A percentile compares a stretch with the other conserved stretches of the same genome.
These are phyloP conservation scores for Dryobota labecula DNA, from an alignment of 2,888 invertebrate species.

Conservation along the genomic window DNA sequence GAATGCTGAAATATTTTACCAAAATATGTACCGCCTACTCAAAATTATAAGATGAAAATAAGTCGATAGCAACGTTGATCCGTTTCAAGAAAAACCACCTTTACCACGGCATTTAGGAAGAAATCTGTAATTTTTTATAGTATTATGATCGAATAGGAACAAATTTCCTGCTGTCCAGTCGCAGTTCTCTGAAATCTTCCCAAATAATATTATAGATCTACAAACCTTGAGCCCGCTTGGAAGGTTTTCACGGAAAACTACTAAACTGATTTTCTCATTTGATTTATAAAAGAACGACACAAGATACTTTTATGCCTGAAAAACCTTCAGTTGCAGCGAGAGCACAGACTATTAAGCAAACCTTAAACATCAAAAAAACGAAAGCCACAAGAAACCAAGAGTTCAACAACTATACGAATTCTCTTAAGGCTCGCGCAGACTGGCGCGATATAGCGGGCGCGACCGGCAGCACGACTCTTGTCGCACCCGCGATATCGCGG, in stretches of 20 bases:
- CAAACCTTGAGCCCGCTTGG: background rate
- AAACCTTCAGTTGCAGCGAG: background rate
- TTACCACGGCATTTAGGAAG: too few species aligned
- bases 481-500: too few species aligned
- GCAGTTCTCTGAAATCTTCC: background rate
- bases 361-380: background rate
- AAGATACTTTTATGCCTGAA: background rate
- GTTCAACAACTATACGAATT: background rate
- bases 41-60: background rate
- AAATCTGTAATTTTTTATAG: background rate
- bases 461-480: too few species aligned
- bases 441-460: too few species aligned
- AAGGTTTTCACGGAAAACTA: background rate
- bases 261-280: background rate
- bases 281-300: background rate
- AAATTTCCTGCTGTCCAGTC: background rate
- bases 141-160: background rate
- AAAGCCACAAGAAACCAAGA: background rate
- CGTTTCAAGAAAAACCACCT: background rate
- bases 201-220: background rate
- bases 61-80: background rate
- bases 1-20: slow-evolving; percentile 10
- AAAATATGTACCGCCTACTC: background rate
- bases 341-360: background rate
- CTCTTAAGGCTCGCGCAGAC: too few species aligned